phyloP scores from a whole-genome alignment of 2,113 vertebrate genomes.

The Eublepharis macularius region DNA sequence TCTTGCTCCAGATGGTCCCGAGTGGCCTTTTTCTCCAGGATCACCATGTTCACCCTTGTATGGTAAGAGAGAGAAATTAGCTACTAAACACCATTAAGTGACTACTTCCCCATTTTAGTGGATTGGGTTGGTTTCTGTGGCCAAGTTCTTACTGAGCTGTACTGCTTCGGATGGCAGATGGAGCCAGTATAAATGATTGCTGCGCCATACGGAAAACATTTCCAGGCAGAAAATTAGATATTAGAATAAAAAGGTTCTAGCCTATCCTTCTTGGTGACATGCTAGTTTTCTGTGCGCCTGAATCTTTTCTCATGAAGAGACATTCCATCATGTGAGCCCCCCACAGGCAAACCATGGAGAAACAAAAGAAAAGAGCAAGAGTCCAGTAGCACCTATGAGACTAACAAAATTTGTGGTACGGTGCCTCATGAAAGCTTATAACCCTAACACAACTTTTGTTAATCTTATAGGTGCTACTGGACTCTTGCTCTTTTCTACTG shows the following conservation, averaged over 20 bases:
- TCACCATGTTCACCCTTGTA: conserved; percentile 83
- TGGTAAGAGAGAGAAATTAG: conserved; percentile 13
- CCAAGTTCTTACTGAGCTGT: not conserved
- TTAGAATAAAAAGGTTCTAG: not conserved
- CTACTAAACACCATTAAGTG: not conserved
- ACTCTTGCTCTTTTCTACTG: no score
- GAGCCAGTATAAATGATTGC: not conserved
- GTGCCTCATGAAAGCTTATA: no score
- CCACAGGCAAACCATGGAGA: no score
- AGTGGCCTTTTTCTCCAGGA: conserved; percentile 69
- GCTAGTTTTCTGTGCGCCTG: no score
- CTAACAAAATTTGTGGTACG: no score
- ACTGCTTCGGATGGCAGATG: not conserved
- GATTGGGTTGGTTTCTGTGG: not conserved
- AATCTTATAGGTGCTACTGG: no score
- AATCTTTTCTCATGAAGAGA: no score
- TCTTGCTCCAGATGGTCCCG: conserved; percentile 74
- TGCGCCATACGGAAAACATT: not conserved
- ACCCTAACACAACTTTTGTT: no score
- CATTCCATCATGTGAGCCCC: no score
- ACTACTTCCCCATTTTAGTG: not conserved
- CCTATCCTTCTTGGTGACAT: not conserved
- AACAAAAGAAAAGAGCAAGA: no score
- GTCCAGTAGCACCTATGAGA: no score
- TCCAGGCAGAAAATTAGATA: not conserved